These are phyloP conservation scores for Baccha elongata DNA, from an alignment of 2,888 invertebrate species.

Conservation along the genomic window DNA sequence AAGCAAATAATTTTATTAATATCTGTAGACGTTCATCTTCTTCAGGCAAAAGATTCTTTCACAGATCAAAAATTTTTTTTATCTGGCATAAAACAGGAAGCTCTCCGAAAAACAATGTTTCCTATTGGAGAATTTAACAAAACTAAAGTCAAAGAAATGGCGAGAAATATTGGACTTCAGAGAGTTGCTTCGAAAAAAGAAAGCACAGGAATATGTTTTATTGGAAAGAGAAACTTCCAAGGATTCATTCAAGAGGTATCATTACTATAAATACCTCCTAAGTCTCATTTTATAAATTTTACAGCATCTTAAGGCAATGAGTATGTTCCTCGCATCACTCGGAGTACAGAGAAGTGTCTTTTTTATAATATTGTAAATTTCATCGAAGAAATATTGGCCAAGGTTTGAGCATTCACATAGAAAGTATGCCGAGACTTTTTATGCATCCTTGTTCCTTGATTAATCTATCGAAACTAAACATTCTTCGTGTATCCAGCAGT, in stretches of 20 bases:
- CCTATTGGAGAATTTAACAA: constrained; percentile 92
- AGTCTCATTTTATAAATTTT: too few relatives aligned
- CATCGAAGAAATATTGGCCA: too few relatives aligned
- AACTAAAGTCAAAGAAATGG: constrained; percentile 90
- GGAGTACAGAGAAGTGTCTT: too few relatives aligned
- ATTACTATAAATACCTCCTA: too few relatives aligned
- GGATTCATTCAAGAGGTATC: constrained; percentile 93
- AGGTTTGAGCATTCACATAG: too few relatives aligned
- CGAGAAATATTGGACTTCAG: constrained; percentile 86
- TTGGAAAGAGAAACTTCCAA: constrained; percentile 94
- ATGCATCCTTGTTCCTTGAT: too few relatives aligned
- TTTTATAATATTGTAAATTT: too few relatives aligned
- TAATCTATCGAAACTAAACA: too few relatives aligned
- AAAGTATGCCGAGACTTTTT: too few relatives aligned
- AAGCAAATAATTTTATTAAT: background rate
- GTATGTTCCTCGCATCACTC: too few relatives aligned
- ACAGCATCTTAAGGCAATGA: too few relatives aligned
- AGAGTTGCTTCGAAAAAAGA: constrained; percentile 89
- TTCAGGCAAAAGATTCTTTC: constrained; percentile 87
- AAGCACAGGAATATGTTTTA: constrained; percentile 98
- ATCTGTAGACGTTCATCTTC: constrained; percentile 86
- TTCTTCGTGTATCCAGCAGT: too few relatives aligned
- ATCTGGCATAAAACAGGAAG: constrained; percentile 90
- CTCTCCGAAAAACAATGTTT: constrained; percentile 93
- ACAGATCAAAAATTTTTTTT: constrained; percentile 99